Base-by-base conservation (phyloP, 2,888 invertebrate species). In the Lapara coniferarum region DNA sequence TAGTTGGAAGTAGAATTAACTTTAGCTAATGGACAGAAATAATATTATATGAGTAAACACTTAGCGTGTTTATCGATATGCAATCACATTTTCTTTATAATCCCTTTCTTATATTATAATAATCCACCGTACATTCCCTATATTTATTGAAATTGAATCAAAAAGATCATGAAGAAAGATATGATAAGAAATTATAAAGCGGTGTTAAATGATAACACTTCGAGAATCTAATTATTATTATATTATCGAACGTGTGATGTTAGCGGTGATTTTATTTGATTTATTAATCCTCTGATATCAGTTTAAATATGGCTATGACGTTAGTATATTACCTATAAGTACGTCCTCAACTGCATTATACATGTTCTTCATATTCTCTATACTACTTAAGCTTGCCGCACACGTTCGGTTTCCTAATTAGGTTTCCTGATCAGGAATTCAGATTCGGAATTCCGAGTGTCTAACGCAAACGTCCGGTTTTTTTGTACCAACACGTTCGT, bases 191-290 rank as follows among this genome's bases (percentile, higher is more conserved):
- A 70, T 72, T 81, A 78, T 78, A 77, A 81, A 78, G 76, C 75
- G 74, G 77, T 83, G 83, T 84, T 78, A 77, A 75, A 71, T 75
- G 87, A 89, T 89, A 87, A 86, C 63, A 71, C 71, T 76, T 76
- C 75, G 77, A 79, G 68, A 83, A 83, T 76, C 73, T 78, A 81
- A 78, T 77, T 79, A 78, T 75, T 78, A 77, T 77, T 75, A 73
- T 75, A 74, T 82, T 85, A 87, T 86, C 85, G 67, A 69, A 68
- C 73, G 69, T 75, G 77, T 77, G 71, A 76, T 74, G 72, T 74
- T 73, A 73, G 85, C 85, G 78, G 83, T 87, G 87, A 89, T 87
- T 88, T 80, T 77, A 79, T 81, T 82, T 81, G 80, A 75, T 75
- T 76, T 75, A 71, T 66, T 69, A 78, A 76, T 77, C 74, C 73